phyloP scores from a whole-genome alignment of 1,140 invertebrate genomes.

The Zophobas morio region DNA sequence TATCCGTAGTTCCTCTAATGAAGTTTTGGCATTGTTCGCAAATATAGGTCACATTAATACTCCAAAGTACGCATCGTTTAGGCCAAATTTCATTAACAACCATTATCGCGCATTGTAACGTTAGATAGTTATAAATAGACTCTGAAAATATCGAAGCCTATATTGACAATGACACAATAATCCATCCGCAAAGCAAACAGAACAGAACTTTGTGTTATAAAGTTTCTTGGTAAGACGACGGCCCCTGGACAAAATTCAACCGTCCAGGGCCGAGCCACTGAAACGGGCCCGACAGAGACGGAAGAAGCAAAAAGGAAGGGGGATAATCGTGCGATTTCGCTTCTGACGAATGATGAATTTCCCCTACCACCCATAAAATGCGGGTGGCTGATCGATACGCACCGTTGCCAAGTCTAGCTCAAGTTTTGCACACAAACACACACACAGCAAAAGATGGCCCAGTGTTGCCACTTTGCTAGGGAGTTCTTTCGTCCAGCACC shows the following conservation, averaged over 20 bases:
- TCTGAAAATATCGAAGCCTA: neutral
- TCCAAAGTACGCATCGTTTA: neutral
- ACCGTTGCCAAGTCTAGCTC: slow-evolving; percentile 26
- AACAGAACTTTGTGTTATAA: slow-evolving; percentile 18
- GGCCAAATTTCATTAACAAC: neutral
- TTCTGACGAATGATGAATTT: slow-evolving; percentile 54
- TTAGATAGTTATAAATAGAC: neutral
- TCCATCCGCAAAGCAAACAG: slow-evolving; percentile 3
- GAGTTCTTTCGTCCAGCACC: slow-evolving; percentile 13
- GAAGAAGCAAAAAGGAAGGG: slow-evolving; percentile 29
- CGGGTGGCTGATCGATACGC: slow-evolving; percentile 44
- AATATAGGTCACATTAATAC: neutral
- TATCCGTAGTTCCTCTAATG: neutral
- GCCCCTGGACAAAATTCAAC: slow-evolving; percentile 33
- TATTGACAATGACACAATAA: slow-evolving; percentile 16
- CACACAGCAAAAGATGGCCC: neutral
- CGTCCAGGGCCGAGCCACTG: slow-evolving; percentile 11
- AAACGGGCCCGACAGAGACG: slow-evolving; percentile 7
- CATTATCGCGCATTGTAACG: neutral
- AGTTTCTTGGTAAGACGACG: slow-evolving; percentile 3
- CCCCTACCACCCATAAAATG: slow-evolving; percentile 48
- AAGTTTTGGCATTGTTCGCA: slow-evolving; percentile 1
- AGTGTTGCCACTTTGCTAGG: slow-evolving; percentile 4
- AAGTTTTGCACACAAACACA: slow-evolving; percentile 25
- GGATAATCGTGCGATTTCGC: slow-evolving; percentile 54